Percentiles rank a stretch among this genome's conserved stretches.
Conservation (phyloP, 2,113 vertebrate genomes). For the Zosterops hypoxanthus region DNA sequence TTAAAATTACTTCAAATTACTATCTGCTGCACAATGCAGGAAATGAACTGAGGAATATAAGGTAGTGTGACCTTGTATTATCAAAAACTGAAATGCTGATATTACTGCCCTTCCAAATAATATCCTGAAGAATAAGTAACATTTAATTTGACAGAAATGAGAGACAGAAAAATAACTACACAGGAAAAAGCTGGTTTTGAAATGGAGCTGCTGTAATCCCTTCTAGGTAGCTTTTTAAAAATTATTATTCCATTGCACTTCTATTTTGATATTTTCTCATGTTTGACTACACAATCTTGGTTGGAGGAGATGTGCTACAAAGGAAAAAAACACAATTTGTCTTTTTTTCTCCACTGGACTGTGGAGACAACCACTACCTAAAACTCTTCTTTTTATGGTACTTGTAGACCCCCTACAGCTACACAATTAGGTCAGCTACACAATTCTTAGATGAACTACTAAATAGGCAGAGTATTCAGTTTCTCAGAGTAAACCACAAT, state of each 20-base stretch:
- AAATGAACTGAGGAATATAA: not conserved
- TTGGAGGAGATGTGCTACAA: not conserved
- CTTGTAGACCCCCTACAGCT: not conserved
- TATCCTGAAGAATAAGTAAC: not conserved
- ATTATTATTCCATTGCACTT: not conserved
- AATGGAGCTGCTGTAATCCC: not conserved
- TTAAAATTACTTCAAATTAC: not conserved
- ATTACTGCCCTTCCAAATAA: not conserved
- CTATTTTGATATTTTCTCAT: not conserved
- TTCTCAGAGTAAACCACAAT: not conserved
- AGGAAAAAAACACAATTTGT: not conserved
- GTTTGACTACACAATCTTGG: not conserved
- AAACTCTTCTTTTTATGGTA: not conserved
- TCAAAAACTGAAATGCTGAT: not conserved
- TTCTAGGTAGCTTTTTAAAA: not conserved
- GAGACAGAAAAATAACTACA: not conserved
- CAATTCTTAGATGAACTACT: not conserved
- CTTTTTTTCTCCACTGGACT: not conserved
- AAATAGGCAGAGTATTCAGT: not conserved
- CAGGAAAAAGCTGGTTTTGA: not conserved
- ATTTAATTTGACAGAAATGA: not conserved
- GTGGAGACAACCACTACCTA: not conserved
- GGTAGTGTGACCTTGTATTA: not conserved
- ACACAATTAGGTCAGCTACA: not conserved
- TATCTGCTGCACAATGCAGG: not conserved